These are phyloP conservation scores for Hydrochoerus hydrochaeris DNA, from an alignment of 2,113 vertebrate genomes.

Conservation along the genomic window DNA sequence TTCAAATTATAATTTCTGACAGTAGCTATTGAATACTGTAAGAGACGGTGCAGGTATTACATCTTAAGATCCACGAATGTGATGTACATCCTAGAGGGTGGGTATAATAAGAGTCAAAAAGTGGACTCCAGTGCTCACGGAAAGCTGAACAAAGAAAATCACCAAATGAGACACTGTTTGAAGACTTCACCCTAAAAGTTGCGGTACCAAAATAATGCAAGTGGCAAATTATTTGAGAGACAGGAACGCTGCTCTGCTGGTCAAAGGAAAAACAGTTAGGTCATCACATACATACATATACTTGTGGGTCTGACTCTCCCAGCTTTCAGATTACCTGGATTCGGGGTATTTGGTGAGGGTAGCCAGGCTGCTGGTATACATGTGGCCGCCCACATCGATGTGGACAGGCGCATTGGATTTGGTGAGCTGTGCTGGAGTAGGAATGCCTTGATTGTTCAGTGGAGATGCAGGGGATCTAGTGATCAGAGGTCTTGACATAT, in stretches of 20 bases:
- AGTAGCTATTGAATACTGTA: neutral
- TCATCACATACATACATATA: conserved; percentile 49
- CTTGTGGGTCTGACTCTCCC: neutral
- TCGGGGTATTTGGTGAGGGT: conserved; percentile 97
- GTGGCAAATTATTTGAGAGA: neutral
- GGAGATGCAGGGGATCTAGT: conserved; percentile 98
- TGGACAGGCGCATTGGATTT: conserved; percentile 98
- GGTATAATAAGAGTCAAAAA: neutral
- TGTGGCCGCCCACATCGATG: conserved; percentile 99
- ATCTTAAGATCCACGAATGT: neutral
- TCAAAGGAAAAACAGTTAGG: conserved; percentile 49
- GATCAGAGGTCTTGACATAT: conserved; percentile 99
- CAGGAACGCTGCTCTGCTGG: neutral
- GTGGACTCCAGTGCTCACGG: neutral
- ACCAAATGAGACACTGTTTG: neutral
- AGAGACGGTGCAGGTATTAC: neutral
- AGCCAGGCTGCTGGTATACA: conserved; percentile 99
- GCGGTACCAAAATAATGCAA: neutral
- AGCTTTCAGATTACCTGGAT: conserved; percentile 89
- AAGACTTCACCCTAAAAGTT: neutral
- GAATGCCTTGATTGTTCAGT: conserved; percentile 99
- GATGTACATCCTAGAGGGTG: neutral
- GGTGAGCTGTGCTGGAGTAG: conserved; percentile 98
- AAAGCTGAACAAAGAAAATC: neutral
- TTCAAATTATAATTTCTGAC: too few species aligned